These are phyloP conservation scores for Hippocampus kuda DNA, from an alignment of 2,797 vertebrate genomes.

Conservation along the genomic window DNA sequence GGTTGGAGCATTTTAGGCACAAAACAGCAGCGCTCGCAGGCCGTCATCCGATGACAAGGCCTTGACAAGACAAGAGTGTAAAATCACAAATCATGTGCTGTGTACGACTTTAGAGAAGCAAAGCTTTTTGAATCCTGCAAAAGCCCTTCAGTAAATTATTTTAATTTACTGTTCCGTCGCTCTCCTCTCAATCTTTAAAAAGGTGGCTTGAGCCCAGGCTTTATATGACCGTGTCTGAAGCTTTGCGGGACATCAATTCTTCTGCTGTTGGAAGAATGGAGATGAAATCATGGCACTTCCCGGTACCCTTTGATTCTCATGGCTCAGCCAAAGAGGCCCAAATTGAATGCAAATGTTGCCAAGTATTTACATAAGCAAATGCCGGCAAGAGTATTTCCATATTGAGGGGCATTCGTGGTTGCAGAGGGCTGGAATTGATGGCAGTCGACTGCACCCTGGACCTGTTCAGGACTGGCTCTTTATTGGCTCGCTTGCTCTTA, in stretches of 20 bases:
- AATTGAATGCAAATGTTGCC: not conserved
- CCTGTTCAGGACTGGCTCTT: not conserved
- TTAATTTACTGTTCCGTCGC: not conserved
- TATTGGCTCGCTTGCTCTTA: not conserved
- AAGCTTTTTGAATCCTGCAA: not conserved
- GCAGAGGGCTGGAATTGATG: not conserved
- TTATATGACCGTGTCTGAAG: not conserved
- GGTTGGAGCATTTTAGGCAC: conserved; percentile 30
- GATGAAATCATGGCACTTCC: not conserved
- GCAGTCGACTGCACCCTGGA: not conserved
- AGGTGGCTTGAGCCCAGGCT: not conserved
- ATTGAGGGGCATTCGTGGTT: not conserved
- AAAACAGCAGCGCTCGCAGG: conserved; percentile 47
- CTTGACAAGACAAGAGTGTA: not conserved
- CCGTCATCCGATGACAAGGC: conserved; percentile 45
- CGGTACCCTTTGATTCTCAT: not conserved
- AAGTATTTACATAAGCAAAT: conserved; percentile 1
- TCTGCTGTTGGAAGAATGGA: not conserved
- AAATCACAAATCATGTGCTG: not conserved
- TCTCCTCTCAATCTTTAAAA: not conserved
- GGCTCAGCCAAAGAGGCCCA: not conserved
- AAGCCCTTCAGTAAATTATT: not conserved
- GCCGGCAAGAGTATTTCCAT: not conserved
- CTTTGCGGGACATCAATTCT: not conserved
- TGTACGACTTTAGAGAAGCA: no score